Percentiles rank a stretch among this genome's conserved stretches.
These are phyloP conservation scores for Scaptomyza tumidula DNA, from an alignment of 2,888 invertebrate species.

Conservation along the genomic window DNA sequence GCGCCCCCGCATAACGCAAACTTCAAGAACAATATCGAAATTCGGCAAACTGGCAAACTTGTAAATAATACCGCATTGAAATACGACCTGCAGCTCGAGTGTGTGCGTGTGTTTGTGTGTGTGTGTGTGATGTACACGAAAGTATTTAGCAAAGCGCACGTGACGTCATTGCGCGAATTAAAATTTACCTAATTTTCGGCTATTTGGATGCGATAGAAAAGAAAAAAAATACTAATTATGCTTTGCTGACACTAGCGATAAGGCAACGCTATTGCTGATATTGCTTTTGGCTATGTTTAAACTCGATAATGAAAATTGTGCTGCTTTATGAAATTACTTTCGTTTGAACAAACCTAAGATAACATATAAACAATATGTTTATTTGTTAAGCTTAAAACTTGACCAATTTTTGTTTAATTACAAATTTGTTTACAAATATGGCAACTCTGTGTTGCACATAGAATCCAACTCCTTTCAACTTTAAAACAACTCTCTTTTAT, in stretches of 20 bases:
- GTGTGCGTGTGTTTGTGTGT: conserved; percentile 13
- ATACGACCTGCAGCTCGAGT: neutral
- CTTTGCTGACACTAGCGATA: neutral
- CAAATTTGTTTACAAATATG: neutral
- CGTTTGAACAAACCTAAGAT: neutral
- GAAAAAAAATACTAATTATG: neutral
- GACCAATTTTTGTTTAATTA: neutral
- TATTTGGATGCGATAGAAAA: neutral
- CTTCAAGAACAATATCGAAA: conserved; percentile 8
- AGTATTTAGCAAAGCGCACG: conserved; percentile 30
- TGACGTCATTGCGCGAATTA: conserved; percentile 45
- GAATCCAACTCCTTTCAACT: neutral
- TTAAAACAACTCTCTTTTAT: neutral
- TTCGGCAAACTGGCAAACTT: conserved; percentile 12
- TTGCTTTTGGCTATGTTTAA: neutral
- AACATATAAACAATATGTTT: neutral
- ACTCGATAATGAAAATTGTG: neutral
- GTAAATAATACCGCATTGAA: conserved; percentile 16
- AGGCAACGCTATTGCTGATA: neutral
- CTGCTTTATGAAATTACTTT: neutral
- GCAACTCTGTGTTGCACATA: neutral
- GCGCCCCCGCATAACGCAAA: conserved; percentile 12
- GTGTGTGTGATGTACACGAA: conserved; percentile 19
- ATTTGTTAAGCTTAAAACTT: neutral
- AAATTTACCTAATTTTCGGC: conserved; percentile 1